Conservation (phyloP, 2,797 vertebrate genomes). For the Arctocebus calabarensis region DNA sequence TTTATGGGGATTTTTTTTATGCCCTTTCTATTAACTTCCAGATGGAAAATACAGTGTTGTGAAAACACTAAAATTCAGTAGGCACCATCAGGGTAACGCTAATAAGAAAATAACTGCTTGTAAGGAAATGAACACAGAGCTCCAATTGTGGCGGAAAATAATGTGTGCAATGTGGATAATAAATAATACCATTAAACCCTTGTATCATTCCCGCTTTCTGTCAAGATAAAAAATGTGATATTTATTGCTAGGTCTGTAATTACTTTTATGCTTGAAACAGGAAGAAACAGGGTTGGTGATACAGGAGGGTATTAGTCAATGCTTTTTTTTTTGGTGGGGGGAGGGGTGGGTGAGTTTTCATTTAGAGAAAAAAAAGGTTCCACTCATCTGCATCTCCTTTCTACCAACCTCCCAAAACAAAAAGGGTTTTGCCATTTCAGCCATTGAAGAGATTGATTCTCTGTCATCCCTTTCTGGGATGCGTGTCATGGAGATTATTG, state of each 20-base stretch:
- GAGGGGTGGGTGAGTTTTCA: background rate
- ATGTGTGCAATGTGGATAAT: constrained; percentile 55
- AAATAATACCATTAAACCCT: constrained; percentile 74
- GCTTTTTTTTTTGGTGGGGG: background rate
- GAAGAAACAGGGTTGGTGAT: constrained; percentile 34
- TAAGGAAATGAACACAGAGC: constrained; percentile 51
- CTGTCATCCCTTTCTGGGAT: background rate
- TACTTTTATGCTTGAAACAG: constrained; percentile 68
- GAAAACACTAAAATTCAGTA: constrained; percentile 21
- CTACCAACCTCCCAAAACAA: background rate
- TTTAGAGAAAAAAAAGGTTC: background rate
- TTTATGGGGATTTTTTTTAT: background rate
- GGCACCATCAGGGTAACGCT: background rate
- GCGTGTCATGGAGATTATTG: background rate
- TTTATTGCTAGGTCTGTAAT: constrained; percentile 61
- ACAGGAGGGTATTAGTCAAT: constrained; percentile 8
- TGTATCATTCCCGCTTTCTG: constrained; percentile 56
- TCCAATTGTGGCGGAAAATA: constrained; percentile 59
- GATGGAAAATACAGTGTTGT: background rate
- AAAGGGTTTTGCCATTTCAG: background rate
- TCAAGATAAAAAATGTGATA: constrained; percentile 72
- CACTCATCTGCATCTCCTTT: background rate
- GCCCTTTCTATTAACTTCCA: background rate
- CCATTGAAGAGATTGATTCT: background rate
- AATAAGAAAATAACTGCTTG: constrained; percentile 69